These are phyloP conservation scores for Gnathonemus longibarbis DNA, from an alignment of 2,113 vertebrate genomes.

Conservation along the genomic window DNA sequence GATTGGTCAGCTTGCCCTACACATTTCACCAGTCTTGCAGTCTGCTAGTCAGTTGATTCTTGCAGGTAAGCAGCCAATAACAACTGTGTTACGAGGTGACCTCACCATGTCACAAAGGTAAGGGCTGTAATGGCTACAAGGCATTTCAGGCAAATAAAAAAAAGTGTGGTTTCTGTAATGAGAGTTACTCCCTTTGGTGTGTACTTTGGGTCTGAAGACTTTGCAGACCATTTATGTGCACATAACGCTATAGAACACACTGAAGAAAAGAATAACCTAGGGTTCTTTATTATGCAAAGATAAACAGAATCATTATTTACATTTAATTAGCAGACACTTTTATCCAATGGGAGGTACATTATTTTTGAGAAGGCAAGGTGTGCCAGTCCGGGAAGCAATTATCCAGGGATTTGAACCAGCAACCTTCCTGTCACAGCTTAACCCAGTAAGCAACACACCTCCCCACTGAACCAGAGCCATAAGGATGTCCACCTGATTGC, in stretches of 20 bases:
- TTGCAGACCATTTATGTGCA: not conserved
- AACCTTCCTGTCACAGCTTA: not conserved
- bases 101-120: too few relatives aligned
- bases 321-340: not conserved
- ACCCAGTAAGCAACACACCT: not conserved
- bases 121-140: too few relatives aligned
- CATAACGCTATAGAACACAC: not conserved
- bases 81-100: not conserved
- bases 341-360: not conserved
- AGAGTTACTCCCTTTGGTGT: not conserved
- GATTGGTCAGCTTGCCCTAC: not conserved
- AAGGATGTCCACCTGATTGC: not conserved
- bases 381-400: not conserved
- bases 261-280: not conserved
- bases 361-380: not conserved
- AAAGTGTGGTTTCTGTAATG: too few relatives aligned
- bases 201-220: not conserved
- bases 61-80: not conserved
- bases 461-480: not conserved
- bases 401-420: not conserved
- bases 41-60: not conserved
- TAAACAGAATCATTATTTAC: not conserved
- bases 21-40: too few relatives aligned
- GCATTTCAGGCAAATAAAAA: too few relatives aligned
- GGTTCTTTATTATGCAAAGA: not conserved